Conservation (phyloP, 2,888 invertebrate species). For the Volucella bombylans region DNA sequence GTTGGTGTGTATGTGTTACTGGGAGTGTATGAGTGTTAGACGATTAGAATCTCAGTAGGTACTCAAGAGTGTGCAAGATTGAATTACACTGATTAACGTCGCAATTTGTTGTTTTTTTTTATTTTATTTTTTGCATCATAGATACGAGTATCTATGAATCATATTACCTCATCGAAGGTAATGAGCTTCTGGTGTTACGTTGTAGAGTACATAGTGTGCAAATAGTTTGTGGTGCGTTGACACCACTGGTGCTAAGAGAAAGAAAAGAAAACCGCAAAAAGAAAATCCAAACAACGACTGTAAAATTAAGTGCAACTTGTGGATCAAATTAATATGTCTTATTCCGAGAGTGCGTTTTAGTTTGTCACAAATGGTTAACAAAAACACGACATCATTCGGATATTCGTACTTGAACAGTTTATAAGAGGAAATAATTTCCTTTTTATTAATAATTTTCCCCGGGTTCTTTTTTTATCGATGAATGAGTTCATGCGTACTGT, state of each 20-base stretch:
- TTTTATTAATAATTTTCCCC: constrained; percentile 41
- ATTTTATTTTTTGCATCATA: constrained; percentile 38
- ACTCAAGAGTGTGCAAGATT: constrained; percentile 19
- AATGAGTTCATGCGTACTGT: constrained; percentile 35
- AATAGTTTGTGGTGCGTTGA: constrained; percentile 69
- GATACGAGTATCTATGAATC: constrained; percentile 34
- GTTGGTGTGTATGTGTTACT: neutral
- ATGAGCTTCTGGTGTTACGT: constrained; percentile 63
- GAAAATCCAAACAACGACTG: constrained; percentile 17
- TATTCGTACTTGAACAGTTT: neutral
- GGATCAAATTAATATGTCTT: constrained; percentile 67
- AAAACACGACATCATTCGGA: constrained; percentile 9
- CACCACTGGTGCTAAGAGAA: constrained; percentile 50
- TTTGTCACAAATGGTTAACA: constrained; percentile 36
- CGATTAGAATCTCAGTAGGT: no score
- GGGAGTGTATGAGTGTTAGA: constrained; percentile 1
- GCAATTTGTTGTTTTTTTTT: constrained; percentile 19
- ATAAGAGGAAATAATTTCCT: neutral
- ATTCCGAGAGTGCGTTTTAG: constrained; percentile 9
- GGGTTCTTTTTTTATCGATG: constrained; percentile 31
- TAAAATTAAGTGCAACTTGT: constrained; percentile 52
- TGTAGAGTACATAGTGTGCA: constrained; percentile 57
- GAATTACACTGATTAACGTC: constrained; percentile 46
- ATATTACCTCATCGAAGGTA: constrained; percentile 17
- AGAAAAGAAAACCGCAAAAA: constrained; percentile 48